Conservation (phyloP, 2,888 invertebrate species). For the Tiliacea aurago region DNA sequence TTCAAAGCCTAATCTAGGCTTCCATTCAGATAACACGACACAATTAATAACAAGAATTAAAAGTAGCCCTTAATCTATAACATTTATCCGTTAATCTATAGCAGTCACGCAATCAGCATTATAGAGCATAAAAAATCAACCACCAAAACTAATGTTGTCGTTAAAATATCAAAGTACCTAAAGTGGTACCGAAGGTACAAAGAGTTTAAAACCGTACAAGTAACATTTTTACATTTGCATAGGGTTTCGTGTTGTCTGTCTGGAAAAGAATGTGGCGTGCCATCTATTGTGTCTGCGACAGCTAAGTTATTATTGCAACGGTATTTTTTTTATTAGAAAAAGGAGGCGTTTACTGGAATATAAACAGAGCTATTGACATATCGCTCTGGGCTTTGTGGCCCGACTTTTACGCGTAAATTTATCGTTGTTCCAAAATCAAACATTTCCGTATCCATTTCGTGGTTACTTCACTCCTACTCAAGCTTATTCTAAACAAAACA, state of each 20-base stretch:
- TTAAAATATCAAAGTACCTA: conserved; percentile 42
- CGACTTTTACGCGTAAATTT: conserved; percentile 48
- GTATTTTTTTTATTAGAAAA: conserved; percentile 84
- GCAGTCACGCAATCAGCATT: conserved; percentile 51
- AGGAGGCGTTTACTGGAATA: conserved; percentile 84
- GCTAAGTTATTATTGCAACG: conserved; percentile 84
- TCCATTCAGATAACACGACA: conserved; percentile 58
- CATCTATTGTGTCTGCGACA: conserved; percentile 80
- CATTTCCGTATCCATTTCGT: conserved; percentile 63
- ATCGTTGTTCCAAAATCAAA: background rate
- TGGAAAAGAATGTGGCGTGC: conserved; percentile 82
- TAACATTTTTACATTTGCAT: conserved; percentile 83
- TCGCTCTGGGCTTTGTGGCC: conserved; percentile 72
- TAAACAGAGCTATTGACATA: conserved; percentile 88
- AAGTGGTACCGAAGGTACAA: conserved; percentile 47
- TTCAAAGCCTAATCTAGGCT: conserved; percentile 39
- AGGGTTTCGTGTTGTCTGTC: conserved; percentile 73
- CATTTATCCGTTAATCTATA: conserved; percentile 49
- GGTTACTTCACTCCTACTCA: background rate
- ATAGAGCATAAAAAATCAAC: conserved; percentile 51
- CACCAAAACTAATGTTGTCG: conserved; percentile 50
- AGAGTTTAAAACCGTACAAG: conserved; percentile 69
- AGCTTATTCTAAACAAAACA: background rate
- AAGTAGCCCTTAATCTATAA: conserved; percentile 50
- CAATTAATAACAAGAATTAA: conserved; percentile 61